phyloP scores from a whole-genome alignment of 2,797 vertebrate genomes.

The Trematomus bernacchii region DNA sequence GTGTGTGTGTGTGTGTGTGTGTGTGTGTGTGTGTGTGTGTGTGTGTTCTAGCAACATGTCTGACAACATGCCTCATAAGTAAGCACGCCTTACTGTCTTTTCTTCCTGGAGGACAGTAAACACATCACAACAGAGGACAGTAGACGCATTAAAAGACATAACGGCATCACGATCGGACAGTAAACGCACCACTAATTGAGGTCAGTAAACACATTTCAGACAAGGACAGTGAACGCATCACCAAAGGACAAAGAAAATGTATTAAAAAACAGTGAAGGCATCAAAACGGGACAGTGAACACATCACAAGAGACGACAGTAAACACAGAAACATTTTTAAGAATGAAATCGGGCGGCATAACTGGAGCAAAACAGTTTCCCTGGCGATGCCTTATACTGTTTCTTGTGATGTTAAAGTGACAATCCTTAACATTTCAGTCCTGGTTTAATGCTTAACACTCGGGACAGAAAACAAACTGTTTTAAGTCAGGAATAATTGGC shows the following conservation, averaged over 20 bases:
- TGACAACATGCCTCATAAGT: slow-evolving; percentile 2
- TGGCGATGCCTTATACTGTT: no score
- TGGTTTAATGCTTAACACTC: no score
- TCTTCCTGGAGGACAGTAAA: slow-evolving; percentile 1
- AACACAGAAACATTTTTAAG: not conserved
- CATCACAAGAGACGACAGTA: not conserved
- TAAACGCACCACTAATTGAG: not conserved
- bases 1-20: not conserved
- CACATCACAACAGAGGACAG: not conserved
- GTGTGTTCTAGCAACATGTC: not conserved
- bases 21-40: slow-evolving; percentile 10
- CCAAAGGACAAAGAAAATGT: not conserved
- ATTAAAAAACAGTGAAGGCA: fast-evolving
- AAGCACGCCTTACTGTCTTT: not conserved
- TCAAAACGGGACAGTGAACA: not conserved
- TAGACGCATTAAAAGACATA: not conserved
- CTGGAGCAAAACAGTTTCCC: no score
- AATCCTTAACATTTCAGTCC: no score
- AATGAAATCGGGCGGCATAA: no score
- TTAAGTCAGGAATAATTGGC: no score
- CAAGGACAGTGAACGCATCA: not conserved
- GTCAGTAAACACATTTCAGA: not conserved
- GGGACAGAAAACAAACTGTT: no score
- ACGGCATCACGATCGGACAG: not conserved
- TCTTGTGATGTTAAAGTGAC: no score